Evolutionary conservation across 2,797 vertebrate species (phyloP).

Genomic region (Streptopelia turtur): DNA sequence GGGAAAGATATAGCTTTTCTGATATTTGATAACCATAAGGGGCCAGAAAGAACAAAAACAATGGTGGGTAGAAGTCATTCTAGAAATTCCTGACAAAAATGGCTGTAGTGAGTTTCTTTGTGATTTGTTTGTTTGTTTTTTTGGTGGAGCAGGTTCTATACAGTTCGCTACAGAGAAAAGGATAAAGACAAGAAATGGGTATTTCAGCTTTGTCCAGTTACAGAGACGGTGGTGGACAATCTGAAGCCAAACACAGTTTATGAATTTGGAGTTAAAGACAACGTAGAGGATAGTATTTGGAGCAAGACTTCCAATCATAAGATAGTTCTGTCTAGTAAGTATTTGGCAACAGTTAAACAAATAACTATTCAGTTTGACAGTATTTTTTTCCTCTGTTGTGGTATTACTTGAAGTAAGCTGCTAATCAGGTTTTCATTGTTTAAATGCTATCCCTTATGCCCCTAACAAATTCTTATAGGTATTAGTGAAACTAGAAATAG

Average conservation of each 20-base stretch:
- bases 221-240: slow-evolving; percentile 91
- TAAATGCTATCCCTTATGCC: background rate
- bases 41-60: background rate
- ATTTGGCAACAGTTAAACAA: background rate
- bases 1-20: background rate
- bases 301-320: slow-evolving; percentile 90
- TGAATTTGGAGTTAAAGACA: slow-evolving; percentile 93
- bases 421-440: background rate
- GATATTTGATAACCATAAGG: background rate
- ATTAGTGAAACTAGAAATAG: background rate
- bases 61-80: background rate
- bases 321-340: slow-evolving; percentile 82
- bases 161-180: slow-evolving; percentile 93
- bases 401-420: background rate
- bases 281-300: slow-evolving; percentile 85
- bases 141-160: slow-evolving; percentile 85
- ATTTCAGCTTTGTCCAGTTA: slow-evolving; percentile 94
- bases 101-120: background rate
- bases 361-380: background rate
- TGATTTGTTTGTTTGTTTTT: background rate
- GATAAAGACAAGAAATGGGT: slow-evolving; percentile 90
- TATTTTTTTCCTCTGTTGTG: background rate
- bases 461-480: background rate
- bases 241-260: slow-evolving; percentile 91
- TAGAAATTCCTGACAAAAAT: background rate